phyloP scores from a whole-genome alignment of 2,797 vertebrate genomes.

The Tympanoctomys barrerae region DNA sequence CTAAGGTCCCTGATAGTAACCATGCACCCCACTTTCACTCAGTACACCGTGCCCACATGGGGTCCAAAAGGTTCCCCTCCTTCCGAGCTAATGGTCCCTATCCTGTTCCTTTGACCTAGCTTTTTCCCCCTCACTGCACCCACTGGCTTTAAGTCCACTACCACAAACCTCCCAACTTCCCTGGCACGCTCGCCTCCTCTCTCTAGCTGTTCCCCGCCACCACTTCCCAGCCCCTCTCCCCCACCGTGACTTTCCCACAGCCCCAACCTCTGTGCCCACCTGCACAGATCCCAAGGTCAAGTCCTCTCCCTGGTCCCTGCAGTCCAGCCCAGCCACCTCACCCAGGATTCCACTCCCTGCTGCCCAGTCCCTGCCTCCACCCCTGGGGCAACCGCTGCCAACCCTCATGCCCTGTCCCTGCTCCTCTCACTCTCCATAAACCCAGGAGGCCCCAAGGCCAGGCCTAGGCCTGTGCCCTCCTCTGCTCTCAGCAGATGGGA shows the following conservation, averaged over 20 bases:
- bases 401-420: neutral
- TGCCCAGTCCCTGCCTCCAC: neutral
- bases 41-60: neutral
- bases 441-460: neutral
- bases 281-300: neutral
- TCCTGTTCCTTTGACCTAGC: neutral
- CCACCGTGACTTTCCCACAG: too few species aligned
- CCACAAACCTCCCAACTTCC: neutral
- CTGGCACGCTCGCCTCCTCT: neutral
- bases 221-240: too few species aligned
- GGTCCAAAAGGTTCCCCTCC: neutral
- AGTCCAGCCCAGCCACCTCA: neutral
- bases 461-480: neutral
- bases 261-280: neutral
- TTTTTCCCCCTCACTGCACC: neutral
- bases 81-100: neutral
- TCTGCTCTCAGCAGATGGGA: neutral
- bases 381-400: neutral
- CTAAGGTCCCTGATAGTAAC: neutral
- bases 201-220: fast-evolving
- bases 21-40: neutral
- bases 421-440: neutral
- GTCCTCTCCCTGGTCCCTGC: neutral
- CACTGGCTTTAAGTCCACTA: neutral
- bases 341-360: neutral